Evolutionary conservation across 2,888 invertebrate species (phyloP).

Genomic region (Drosophila yooni): DNA sequence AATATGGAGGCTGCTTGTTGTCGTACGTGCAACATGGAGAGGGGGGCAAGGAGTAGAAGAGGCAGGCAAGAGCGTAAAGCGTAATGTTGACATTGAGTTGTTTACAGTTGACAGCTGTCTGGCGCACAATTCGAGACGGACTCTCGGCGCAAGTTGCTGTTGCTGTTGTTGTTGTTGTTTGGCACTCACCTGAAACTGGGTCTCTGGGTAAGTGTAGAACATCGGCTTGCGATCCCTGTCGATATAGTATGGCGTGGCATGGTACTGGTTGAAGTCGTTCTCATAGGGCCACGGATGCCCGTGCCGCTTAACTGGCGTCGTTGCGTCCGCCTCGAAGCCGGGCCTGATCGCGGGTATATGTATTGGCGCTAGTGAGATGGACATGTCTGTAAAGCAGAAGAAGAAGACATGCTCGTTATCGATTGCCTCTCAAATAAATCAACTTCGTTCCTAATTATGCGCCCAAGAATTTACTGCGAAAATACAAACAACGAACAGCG

Average conservation of each 20-base stretch:
- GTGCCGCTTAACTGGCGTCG: conserved; percentile 85
- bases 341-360: conserved; percentile 95
- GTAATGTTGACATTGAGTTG: conserved; percentile 57
- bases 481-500: neutral
- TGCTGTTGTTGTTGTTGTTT: conserved; percentile 27
- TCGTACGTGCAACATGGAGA: neutral
- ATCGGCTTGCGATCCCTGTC: conserved; percentile 85
- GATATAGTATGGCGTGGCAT: conserved; percentile 84
- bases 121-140: conserved; percentile 21
- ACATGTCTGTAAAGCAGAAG: conserved; percentile 86
- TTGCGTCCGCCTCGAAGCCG: conserved; percentile 86
- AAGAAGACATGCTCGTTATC: conserved; percentile 7
- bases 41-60: conserved; percentile 9
- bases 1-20: conserved; percentile 77
- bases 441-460: conserved; percentile 3
- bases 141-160: neutral
- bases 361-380: conserved; percentile 88
- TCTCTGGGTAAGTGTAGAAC: conserved; percentile 85
- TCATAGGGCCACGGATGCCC: conserved; percentile 85
- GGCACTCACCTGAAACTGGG: conserved; percentile 85
- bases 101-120: conserved; percentile 53
- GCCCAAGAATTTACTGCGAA: neutral
- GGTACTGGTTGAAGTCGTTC: conserved; percentile 85
- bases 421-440: conserved; percentile 7
- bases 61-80: conserved; percentile 7